A percentile compares a stretch with the other conserved stretches of the same genome.
Conservation (phyloP, 2,113 vertebrate genomes). For the Shinisaurus crocodilurus region DNA sequence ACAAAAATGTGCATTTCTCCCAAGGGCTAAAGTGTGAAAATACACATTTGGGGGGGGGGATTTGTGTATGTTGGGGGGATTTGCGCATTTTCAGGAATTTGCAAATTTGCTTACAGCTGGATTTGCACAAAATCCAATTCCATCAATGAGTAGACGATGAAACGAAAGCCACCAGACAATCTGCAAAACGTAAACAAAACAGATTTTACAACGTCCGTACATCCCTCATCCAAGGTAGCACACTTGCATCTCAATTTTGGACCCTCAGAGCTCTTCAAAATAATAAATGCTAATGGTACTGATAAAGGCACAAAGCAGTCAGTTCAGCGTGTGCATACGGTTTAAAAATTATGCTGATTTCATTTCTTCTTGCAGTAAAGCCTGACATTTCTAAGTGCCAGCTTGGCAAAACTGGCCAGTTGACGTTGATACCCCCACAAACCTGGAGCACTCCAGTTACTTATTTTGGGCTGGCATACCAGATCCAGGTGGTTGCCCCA, state of each 20-base stretch:
- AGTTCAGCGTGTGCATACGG: not conserved
- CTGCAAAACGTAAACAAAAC: no score
- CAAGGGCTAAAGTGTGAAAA: no score
- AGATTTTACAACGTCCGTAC: no score
- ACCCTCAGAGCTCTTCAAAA: not conserved
- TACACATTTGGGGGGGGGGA: no score
- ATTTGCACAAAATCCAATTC: no score
- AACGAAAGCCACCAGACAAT: no score
- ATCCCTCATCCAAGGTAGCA: not conserved
- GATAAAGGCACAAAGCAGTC: not conserved
- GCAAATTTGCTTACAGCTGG: no score
- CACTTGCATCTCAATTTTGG: not conserved
- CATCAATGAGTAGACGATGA: no score
- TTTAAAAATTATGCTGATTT: not conserved
- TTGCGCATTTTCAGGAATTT: no score
- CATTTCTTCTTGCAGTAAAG: conserved; percentile 12
- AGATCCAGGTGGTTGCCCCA: not conserved
- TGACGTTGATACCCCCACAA: not conserved
- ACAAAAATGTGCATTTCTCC: no score
- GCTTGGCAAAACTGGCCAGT: not conserved
- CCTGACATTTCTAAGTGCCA: conserved; percentile 11
- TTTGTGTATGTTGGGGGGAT: no score
- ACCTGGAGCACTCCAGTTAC: conserved; percentile 13
- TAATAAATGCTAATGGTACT: not conserved
- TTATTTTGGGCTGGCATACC: conserved; percentile 15